Percentiles rank a stretch among this genome's conserved stretches.
phyloP scores from a whole-genome alignment of 2,888 invertebrate species.

The Patella depressa region DNA sequence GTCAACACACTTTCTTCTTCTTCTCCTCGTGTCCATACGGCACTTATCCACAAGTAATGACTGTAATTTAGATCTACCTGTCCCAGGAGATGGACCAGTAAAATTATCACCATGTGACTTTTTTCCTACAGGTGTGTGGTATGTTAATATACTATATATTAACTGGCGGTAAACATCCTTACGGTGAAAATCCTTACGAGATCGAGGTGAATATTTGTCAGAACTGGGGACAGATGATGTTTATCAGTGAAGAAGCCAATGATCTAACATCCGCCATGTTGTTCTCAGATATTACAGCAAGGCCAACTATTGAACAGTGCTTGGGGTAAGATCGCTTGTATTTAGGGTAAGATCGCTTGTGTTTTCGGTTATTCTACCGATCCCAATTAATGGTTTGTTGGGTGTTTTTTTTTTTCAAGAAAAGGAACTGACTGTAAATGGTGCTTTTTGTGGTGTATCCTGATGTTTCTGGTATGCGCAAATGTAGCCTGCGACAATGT shows the following conservation, averaged over 20 bases:
- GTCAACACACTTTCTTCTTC: no score
- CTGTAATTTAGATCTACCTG: no score
- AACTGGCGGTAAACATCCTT: slow-evolving; percentile 62
- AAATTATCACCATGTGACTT: no score
- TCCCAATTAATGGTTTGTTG: not conserved
- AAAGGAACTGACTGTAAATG: no score
- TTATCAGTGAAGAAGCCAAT: slow-evolving; percentile 56
- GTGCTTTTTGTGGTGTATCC: no score
- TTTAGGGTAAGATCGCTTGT: not conserved
- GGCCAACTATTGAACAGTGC: slow-evolving; percentile 45
- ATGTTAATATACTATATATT: slow-evolving; percentile 64
- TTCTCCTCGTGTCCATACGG: no score
- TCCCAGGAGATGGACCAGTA: no score
- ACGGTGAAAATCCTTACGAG: slow-evolving; percentile 50
- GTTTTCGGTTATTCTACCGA: not conserved
- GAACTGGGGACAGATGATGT: slow-evolving; percentile 38
- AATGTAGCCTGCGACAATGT: no score
- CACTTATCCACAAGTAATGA: no score
- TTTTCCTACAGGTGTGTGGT: slow-evolving; percentile 44
- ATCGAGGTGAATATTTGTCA: slow-evolving; percentile 49
- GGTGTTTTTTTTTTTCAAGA: not conserved
- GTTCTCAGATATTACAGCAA: slow-evolving; percentile 38
- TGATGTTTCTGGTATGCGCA: no score
- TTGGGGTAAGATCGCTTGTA: not conserved
- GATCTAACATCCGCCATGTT: slow-evolving; percentile 58